Base-by-base conservation (phyloP, 2,888 invertebrate species). In the Myopa testacea region DNA sequence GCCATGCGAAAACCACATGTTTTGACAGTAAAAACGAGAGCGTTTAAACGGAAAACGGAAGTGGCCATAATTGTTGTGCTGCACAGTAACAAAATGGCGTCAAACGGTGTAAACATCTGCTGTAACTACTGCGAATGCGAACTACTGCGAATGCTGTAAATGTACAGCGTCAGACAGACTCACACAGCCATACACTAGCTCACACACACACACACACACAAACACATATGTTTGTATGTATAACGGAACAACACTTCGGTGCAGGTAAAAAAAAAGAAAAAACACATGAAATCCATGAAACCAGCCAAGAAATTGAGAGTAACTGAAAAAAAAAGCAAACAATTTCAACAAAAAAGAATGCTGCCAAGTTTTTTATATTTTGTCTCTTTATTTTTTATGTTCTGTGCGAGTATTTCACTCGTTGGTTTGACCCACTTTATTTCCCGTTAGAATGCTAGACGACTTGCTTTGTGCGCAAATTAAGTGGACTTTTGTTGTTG, bases 1-100 rank as follows among this genome's bases (percentile, higher is more conserved):
- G 34, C 26, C 37, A 26, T 4, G 6, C 68, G 10, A 16, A 5
- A 65, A 26, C 45, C 38, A 40, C 50, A 26, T 69, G 69, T 45
- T 69, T 69, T 26, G 69, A 10, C 10, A 50, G 19, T 45, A 26
- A 19, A 38, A 37, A n/a, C n/a, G 40, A 67, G 67, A 67, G 26
- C 68, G 45, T 26, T 50, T 26, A 65, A 65, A 34, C 65, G 65
- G 74, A 34, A 74, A 65, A n/a, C 50, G 74, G 65, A 63, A 65
- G 58, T 72, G 19, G 40, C 72, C 45, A 40, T 52, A 58, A 38
- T 55, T 58, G 71, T 58, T 71, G 19, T 71, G n/a, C 16, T 55
- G 70, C 26, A 40, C 45, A 72, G 55, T 3, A 72, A 40, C 72
- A 72, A 72, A 72, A 72, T 72, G 72, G 60, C 40, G 72, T 60